Base-by-base conservation (phyloP, 1,140 invertebrate genomes). In the Drosophila ananassae region DNA sequence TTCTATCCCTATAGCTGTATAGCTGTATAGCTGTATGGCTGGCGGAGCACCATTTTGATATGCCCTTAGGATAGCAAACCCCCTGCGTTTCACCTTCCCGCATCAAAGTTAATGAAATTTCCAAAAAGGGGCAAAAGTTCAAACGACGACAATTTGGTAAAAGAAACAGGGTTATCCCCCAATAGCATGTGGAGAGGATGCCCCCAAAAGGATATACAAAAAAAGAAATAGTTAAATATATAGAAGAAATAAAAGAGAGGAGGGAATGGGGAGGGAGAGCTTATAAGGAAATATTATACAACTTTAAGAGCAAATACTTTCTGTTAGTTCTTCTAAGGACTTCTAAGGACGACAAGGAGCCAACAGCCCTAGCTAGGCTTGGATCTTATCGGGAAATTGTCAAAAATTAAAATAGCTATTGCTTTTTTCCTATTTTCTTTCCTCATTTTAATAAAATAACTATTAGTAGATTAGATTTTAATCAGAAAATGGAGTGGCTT, bases 71-170 rank as follows among this genome's bases (percentile, higher is more conserved):
- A 21, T 32, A 37, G 17, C 17, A 17, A 17, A 34, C n/a, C 39
- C 46, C 34, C 25, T 30, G 41, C 55, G 53, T 47, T 66, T 59
- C 50, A 61, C 66, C 69, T 53, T 62, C 59, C 47, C 71, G 64
- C 78, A 81, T 87, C 73, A 85, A 85, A 81, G 73, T 78, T 87
- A 87, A 85, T 85, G 81, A 77, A 81, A 81, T 85, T 87, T 72
- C 58, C 44, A 50, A 51, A 57, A 66, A 62, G 54, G 68, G 58
- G 55, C 69, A 69, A 69, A 54, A 67, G 75, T 62, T 72, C 53
- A 63, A 71, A 52, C 52, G 64, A 77, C 55, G 61, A 63, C 66
- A 79, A 60, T 74, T 62, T 61, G 62, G 61, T 47, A 58, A 47
- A 47, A 53, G 39, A 17, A 57, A 41, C 53, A 32, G 48, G 24